Base-by-base conservation (phyloP, 2,888 invertebrate species). In the Platycnemis pennipes region DNA sequence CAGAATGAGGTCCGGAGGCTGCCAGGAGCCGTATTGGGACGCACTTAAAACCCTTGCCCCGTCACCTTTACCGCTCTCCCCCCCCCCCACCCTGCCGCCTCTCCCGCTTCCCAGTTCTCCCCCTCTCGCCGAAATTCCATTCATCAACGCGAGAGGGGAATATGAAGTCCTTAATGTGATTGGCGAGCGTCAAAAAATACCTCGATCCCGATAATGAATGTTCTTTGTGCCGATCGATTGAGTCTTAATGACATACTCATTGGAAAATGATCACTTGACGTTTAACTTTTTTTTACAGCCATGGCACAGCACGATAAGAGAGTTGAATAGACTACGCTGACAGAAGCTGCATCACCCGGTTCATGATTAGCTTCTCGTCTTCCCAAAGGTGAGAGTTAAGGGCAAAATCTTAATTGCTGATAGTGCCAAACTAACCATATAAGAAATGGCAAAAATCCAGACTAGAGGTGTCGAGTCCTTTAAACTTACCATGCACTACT, bases 111-210 rank as follows among this genome's bases (percentile, higher is more conserved):
- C 53, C 1, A 22, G 56, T n/a, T n/a, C 88, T n/a, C n/a, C n/a
- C n/a, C n/a, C n/a, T n/a, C n/a, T n/a, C 88, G 88, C 91, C 26
- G 44, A 63, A 63, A 91, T 91, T 91, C 91, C 91, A 91, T 91
- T 91, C 69, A 91, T 91, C 91, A 91, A n/a, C n/a, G 89, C 56
- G 56, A 89, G 63, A 89, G 89, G 42, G 89, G 89, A 89, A 89
- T 89, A 89, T 89, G 56, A 89, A 89, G 63, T 44, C 91, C 91
- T 91, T 91, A 69, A 69, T 91, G 91, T 63, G 91, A 91, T 91
- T 91, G 91, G 44, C 3, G 63, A 89, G 56, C 89, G 53, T 56
- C 37, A 77, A 77, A 89, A 88, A 91, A 91, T 91, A 22, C 63
- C 63, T 91, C 56, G 53, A 89, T 89, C 56, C 89, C 63, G 13